phyloP scores from a whole-genome alignment of 2,113 vertebrate species.

The Sceloporus tristichus region DNA sequence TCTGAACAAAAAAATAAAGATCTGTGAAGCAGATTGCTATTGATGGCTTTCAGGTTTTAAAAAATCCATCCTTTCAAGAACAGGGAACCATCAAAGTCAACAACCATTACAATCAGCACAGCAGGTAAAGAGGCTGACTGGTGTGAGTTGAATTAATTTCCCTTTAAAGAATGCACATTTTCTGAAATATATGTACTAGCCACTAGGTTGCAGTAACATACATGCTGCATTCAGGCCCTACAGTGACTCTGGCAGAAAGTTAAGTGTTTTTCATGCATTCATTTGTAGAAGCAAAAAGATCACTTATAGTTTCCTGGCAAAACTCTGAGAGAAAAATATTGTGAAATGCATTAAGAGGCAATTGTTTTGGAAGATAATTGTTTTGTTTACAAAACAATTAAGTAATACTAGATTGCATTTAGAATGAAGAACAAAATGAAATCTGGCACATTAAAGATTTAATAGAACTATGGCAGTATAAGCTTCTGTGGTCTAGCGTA shows the following conservation, averaged over 20 bases:
- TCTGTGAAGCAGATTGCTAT: slow-evolving; percentile 28
- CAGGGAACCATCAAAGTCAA: not conserved
- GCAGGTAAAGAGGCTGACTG: not conserved
- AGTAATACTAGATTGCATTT: not conserved
- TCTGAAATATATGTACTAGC: not conserved
- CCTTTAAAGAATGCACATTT: not conserved
- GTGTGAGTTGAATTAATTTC: not conserved
- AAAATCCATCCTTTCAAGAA: slow-evolving; percentile 9
- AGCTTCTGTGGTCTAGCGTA: too few relatives aligned
- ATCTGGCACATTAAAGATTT: too few relatives aligned
- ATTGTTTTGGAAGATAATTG: too few relatives aligned
- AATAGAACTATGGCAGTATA: too few relatives aligned
- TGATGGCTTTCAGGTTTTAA: not conserved
- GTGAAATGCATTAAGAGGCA: not conserved
- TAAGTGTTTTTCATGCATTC: not conserved
- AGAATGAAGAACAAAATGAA: too few relatives aligned
- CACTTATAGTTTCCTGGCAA: not conserved
- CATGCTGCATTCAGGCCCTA: not conserved
- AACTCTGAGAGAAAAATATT: not conserved
- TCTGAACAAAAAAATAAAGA: slow-evolving; percentile 17
- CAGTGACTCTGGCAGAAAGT: not conserved
- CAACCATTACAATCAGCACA: not conserved
- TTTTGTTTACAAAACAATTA: too few relatives aligned
- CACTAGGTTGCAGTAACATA: slow-evolving; percentile 17
- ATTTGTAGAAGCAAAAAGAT: not conserved